Conservation (phyloP, 2,888 invertebrate genomes). For the Belgica antarctica region DNA sequence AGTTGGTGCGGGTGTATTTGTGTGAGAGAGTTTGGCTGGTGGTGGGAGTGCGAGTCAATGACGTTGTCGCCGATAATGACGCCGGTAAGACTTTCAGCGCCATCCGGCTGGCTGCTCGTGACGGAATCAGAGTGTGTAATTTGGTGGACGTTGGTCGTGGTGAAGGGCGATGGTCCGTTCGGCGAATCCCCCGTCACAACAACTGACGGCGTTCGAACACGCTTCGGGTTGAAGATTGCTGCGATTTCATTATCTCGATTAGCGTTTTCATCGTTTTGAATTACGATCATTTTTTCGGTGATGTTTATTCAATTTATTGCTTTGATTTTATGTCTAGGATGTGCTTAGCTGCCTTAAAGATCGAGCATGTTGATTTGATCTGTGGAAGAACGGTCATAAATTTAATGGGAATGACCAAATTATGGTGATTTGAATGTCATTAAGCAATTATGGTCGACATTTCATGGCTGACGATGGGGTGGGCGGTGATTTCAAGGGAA, state of each 20-base stretch:
- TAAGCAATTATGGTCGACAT: no score
- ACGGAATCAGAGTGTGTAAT: conserved; percentile 59
- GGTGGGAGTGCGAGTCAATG: conserved; percentile 29
- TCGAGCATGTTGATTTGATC: not conserved
- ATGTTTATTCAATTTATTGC: not conserved
- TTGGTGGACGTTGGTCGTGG: conserved; percentile 57
- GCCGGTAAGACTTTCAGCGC: conserved; percentile 53
- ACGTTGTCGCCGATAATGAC: conserved; percentile 31
- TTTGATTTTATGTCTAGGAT: not conserved
- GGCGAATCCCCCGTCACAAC: conserved; percentile 65
- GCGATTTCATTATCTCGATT: conserved; percentile 68
- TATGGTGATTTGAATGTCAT: no score
- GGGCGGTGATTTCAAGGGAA: no score
- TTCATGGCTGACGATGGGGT: no score
- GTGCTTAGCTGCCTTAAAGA: not conserved
- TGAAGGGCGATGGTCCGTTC: conserved; percentile 58
- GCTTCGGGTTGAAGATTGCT: conserved; percentile 76
- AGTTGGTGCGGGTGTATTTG: conserved; percentile 40
- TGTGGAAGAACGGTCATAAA: no score
- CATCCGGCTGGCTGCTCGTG: conserved; percentile 64
- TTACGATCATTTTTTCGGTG: conserved; percentile 36
- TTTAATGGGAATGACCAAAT: no score
- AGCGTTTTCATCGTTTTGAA: conserved; percentile 28
- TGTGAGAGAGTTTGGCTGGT: conserved; percentile 45
- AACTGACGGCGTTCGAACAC: conserved; percentile 67